Conservation (phyloP, 2,113 vertebrate species). For the Lonchura striata region DNA sequence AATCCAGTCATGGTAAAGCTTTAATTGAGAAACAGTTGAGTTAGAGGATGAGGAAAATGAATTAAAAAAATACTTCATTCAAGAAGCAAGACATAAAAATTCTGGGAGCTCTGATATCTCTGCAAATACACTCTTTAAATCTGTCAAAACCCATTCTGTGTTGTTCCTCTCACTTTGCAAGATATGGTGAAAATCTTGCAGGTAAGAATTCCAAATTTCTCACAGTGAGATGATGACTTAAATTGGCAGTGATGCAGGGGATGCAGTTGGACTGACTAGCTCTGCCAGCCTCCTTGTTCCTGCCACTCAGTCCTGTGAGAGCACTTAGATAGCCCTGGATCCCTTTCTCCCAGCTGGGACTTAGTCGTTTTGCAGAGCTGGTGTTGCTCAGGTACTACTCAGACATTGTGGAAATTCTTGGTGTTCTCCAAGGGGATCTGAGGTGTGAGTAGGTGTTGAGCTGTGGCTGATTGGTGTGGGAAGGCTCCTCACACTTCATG, state of each 20-base stretch:
- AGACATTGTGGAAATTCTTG: rapidly evolving
- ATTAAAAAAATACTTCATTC: background rate
- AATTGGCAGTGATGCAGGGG: background rate
- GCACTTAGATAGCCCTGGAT: background rate
- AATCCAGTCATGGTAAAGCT: background rate
- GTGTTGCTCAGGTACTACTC: background rate
- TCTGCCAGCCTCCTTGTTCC: background rate
- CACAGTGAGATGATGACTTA: background rate
- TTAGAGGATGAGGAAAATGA: background rate
- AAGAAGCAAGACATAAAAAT: background rate
- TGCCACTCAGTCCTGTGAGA: background rate
- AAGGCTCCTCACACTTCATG: background rate
- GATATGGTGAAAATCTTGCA: background rate
- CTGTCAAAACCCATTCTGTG: background rate
- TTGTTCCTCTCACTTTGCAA: background rate
- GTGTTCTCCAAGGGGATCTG: background rate
- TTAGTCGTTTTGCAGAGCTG: background rate
- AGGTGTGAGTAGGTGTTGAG: background rate
- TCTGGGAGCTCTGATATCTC: background rate
- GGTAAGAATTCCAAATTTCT: background rate
- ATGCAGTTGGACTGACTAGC: background rate
- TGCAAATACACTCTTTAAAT: background rate
- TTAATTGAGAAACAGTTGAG: background rate
- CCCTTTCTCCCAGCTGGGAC: background rate
- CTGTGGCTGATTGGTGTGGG: background rate